Base-by-base conservation (phyloP, 2,113 vertebrate genomes). In the Egretta garzetta region DNA sequence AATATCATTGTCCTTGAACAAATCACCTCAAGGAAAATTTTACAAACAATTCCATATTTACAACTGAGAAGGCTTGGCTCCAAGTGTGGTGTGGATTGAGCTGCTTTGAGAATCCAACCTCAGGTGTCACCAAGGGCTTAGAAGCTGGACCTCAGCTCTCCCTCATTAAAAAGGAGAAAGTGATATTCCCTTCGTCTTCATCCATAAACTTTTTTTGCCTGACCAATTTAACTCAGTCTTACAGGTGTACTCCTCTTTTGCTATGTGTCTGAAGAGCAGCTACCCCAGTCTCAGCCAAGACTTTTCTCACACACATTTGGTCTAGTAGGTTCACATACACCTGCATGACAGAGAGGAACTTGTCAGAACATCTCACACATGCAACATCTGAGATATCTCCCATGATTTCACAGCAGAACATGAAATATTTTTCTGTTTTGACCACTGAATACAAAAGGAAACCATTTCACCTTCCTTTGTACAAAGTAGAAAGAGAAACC, bases 391-490 rank as follows among this genome's bases (percentile, higher is more conserved):
- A 76, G 16, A 9, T 10, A 37, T 23, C 43, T 41, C 55, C 53
- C 19, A 9, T 1, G 7, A 63, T 20, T 62, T 81, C 81, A 47
- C 22, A 59, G 12, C n/a, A 75, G 15, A 13, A 41, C 28, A 41
- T 11, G 16, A 55, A 55, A 55, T 18, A 55, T 30, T 43, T 50
- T 11, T 18, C 60, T 5, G 4, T 43, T 43, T 52, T 59, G 35
- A 56, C 17, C 32, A 22, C 4, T 2, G 5, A 72, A 37, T 0
- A 1, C 26, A 43, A 60, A 43, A 52, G 35, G 15, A 55, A 5
- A 2, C 50, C 20, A 20, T 85, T 89, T 59, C 43, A 41, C 35
- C 17, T 35, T n/a, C 27, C 22, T 60, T 72, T 64, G 23, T 33
- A 50, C 16, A 37, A 90, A 91, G 18, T 15, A 66, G 73, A 58